A percentile compares a stretch with the other conserved stretches of the same genome.
Conservation (phyloP, 2,113 vertebrate species). For the Passer montanus region DNA sequence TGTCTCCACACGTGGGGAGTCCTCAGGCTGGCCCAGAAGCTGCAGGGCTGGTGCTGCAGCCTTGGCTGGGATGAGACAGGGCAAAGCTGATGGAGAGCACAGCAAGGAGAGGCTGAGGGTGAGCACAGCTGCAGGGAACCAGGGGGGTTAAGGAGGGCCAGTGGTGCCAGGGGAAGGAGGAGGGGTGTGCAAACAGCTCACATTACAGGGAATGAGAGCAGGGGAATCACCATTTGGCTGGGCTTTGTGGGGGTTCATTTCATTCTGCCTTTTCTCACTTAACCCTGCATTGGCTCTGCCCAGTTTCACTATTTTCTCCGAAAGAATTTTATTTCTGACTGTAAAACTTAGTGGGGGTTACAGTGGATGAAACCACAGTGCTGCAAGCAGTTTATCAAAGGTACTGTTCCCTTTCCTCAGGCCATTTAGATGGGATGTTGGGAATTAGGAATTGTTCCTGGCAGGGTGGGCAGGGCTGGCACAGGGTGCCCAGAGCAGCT, state of each 20-base stretch:
- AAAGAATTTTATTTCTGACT: not conserved
- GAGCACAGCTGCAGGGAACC: slow-evolving; percentile 8
- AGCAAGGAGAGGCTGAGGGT: not conserved
- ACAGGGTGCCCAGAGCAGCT: not conserved
- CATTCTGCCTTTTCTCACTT: not conserved
- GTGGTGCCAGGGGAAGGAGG: not conserved
- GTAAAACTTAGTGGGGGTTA: not conserved
- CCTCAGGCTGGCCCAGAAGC: not conserved
- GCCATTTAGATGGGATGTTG: rapidly evolving
- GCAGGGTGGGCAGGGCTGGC: not conserved
- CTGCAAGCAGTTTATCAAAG: not conserved
- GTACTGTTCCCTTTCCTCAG: not conserved
- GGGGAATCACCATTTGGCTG: not conserved
- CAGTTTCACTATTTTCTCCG: not conserved
- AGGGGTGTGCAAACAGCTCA: not conserved
- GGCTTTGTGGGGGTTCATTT: not conserved
- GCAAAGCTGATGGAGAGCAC: slow-evolving; percentile 33
- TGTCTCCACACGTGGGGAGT: no score
- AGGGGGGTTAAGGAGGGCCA: not conserved
- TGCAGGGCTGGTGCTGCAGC: not conserved
- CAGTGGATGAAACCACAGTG: not conserved
- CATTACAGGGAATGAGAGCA: not conserved
- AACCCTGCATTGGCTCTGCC: not conserved
- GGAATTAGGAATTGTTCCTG: not conserved
- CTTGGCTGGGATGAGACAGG: not conserved